Conservation (phyloP, 2,113 vertebrate genomes). For the Danionella cerebrum region DNA sequence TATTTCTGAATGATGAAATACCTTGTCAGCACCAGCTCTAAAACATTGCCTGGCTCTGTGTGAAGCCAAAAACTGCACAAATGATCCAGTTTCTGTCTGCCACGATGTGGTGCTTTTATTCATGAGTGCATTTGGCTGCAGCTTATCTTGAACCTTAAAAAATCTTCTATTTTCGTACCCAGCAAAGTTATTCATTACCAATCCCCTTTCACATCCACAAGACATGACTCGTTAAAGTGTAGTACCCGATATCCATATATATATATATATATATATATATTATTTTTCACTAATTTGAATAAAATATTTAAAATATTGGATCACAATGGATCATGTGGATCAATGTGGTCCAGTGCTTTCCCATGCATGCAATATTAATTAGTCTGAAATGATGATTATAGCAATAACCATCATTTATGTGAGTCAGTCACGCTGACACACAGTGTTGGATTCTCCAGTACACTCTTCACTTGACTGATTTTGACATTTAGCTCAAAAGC, state of each 20-base stretch:
- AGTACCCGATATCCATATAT: too few species aligned
- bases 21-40: not conserved
- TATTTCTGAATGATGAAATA: constrained; percentile 1
- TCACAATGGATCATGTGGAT: too few species aligned
- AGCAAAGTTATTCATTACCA: not conserved
- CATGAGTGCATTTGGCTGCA: not conserved
- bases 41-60: not conserved
- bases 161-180: not conserved
- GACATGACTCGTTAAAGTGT: too few species aligned
- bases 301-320: too few species aligned
- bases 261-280: too few species aligned
- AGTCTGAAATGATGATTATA: not conserved
- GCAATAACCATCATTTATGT: not conserved
- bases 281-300: too few species aligned
- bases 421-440: not conserved
- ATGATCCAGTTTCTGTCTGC: not conserved
- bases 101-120: not conserved
- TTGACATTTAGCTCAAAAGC: constrained; percentile 23
- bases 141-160: constrained; percentile 3
- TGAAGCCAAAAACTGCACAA: not conserved
- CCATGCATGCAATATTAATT: not conserved
- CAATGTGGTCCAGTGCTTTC: not conserved
- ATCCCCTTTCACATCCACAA: not conserved
- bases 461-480: constrained; percentile 1
- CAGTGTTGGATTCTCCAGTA: not conserved